Evolutionary conservation across 1,140 invertebrate genomes (phyloP), one percentile per base, ranked within the genome.

Genomic region (Holotrichia oblita): DNA sequence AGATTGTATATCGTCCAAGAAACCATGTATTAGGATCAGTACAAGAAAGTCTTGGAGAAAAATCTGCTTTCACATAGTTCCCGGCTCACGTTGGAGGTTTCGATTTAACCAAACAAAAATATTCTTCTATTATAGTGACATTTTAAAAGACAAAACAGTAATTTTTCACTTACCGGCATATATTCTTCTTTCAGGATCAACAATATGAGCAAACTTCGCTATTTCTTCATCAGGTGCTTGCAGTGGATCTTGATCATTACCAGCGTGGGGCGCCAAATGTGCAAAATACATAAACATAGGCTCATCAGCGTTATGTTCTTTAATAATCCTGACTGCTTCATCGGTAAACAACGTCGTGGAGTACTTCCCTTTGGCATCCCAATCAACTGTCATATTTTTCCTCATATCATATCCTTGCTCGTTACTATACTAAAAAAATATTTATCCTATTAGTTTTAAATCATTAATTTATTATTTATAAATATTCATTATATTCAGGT

Each of bases 221-320:
- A 97, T 88, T 84, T 92, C 91, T 81, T 96, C 93, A 40, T 92
- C 89, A 0, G 96, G 96, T 0, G 96, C 96, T 88, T 98, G 95
- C n/a, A 97, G 86, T 0, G 92, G 90, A 61, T 92, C 87, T 42
- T 91, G 89, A 0, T 87, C 86, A 83, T 94, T 94, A 6, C 90
- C 95, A 0, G 92, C 89, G 84, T 97, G 96, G 0, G 94, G 92
- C 0, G 95, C 95, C 59, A 94, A 89, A 84, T 97, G 94, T 1
- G 78, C 74, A 20, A 79, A 77, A 41, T 79, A 79, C 27, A 97
- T 86, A 82, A 96, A 96, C 79, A 96, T 85, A 0, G 95, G 94
- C 69, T 79, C 83, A 20, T 88, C 81, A 14, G 79, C 81, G 48
- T 93, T 85, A 81, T 95, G 93, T 2, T 88, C 82, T 14, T 88